phyloP scores from a whole-genome alignment of 53 echinoderm and acorn worm genomes.

The Patiria pectinifera region DNA sequence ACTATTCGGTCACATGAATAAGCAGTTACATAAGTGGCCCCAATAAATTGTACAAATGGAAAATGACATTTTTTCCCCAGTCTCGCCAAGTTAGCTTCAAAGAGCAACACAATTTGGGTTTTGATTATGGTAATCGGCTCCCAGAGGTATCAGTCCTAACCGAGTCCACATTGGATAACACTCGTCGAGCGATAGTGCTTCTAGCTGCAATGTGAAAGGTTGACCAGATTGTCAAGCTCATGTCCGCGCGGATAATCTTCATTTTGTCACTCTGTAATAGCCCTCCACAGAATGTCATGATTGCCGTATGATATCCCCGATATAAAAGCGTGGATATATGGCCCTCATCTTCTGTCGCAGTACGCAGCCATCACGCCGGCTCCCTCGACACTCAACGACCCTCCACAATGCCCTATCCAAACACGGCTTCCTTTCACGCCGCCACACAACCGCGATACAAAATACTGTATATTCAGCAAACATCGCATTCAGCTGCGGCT shows the following conservation, averaged over 20 bases:
- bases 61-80: too few species aligned
- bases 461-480: conserved; percentile 65
- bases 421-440: conserved; percentile 15
- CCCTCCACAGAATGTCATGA: conserved; percentile 6
- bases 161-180: not conserved
- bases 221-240: not conserved
- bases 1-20: too few species aligned
- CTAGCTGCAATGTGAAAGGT: not conserved
- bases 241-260: not conserved
- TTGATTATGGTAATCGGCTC: too few species aligned
- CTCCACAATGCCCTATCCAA: conserved; percentile 37
- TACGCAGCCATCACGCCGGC: not conserved
- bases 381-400: conserved; percentile 14
- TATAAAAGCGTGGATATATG: not conserved
- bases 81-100: too few species aligned
- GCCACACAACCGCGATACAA: conserved; percentile 24
- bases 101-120: too few species aligned
- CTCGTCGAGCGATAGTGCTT: not conserved
- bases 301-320: not conserved
- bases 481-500: conserved; percentile 44
- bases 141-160: too few species aligned
- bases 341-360: not conserved
- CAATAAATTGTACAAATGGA: too few species aligned
- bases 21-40: too few species aligned
- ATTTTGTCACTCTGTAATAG: conserved; percentile 18